Conservation (phyloP, 2,888 invertebrate genomes). For the Ypsolopha sequella region DNA sequence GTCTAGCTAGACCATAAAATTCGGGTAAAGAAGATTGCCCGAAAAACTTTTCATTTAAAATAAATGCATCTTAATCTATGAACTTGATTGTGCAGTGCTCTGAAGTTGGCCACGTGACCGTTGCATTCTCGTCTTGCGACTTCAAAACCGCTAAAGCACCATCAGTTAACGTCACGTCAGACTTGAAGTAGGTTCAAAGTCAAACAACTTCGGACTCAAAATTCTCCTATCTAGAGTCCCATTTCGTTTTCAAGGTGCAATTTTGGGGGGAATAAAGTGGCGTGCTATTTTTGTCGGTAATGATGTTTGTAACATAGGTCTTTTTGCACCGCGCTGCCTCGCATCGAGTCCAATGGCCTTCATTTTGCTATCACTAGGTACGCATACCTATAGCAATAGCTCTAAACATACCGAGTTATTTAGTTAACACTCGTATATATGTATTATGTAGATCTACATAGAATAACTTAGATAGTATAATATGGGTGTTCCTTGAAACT, state of each 20-base stretch:
- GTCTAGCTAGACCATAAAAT: background rate
- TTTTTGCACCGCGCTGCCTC: constrained; percentile 29
- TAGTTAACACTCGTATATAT: background rate
- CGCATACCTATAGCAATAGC: background rate
- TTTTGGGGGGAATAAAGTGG: constrained; percentile 48
- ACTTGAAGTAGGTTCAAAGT: background rate
- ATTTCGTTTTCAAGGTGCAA: constrained; percentile 22
- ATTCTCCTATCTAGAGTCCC: constrained; percentile 16
- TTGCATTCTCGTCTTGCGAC: constrained; percentile 52
- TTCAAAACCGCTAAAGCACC: constrained; percentile 41
- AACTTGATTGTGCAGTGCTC: constrained; percentile 52
- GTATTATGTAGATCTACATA: no score
- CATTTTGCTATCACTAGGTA: constrained; percentile 4
- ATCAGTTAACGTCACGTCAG: background rate
- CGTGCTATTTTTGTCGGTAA: constrained; percentile 36
- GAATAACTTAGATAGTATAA: no score
- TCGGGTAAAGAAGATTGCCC: background rate
- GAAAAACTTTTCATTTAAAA: background rate
- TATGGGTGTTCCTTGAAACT: no score
- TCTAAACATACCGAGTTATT: background rate
- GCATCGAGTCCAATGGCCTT: constrained; percentile 9
- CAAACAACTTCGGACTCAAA: constrained; percentile 11
- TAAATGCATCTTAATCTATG: constrained; percentile 45
- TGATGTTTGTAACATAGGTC: constrained; percentile 22
- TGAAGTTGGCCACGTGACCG: constrained; percentile 41